These are phyloP conservation scores for Neoseiulus cucumeris DNA, from an alignment of 1,140 invertebrate genomes.

Conservation along the genomic window DNA sequence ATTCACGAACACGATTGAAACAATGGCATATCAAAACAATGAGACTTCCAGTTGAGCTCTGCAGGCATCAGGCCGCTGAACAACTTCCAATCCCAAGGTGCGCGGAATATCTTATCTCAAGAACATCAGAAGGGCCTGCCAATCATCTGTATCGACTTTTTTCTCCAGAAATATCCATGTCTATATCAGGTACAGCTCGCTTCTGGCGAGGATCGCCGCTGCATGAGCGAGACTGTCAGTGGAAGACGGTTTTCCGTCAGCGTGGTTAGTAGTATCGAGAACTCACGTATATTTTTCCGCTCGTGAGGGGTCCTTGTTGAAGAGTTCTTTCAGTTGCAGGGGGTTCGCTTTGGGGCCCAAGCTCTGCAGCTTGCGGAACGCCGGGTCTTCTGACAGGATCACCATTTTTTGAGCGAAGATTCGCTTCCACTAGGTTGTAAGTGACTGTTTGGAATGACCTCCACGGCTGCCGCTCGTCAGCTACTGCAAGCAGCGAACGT, in stretches of 20 bases:
- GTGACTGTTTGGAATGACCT: too few relatives aligned
- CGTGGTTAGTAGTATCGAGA: too few relatives aligned
- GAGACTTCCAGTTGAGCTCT: neutral
- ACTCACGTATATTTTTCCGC: slow-evolving; percentile 60
- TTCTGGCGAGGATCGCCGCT: too few relatives aligned
- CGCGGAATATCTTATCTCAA: slow-evolving; percentile 12
- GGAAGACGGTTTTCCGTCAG: too few relatives aligned
- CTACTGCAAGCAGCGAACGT: too few relatives aligned
- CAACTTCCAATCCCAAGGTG: too few relatives aligned
- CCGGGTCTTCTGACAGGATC: slow-evolving; percentile 39
- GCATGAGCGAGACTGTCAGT: too few relatives aligned
- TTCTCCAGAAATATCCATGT: too few relatives aligned
- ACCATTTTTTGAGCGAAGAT: neutral
- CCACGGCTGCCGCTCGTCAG: too few relatives aligned
- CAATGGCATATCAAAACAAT: neutral
- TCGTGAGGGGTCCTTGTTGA: slow-evolving; percentile 47
- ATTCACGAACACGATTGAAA: neutral
- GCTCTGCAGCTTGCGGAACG: slow-evolving; percentile 47
- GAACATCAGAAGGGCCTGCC: slow-evolving; percentile 10
- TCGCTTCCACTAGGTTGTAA: too few relatives aligned
- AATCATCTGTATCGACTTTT: too few relatives aligned
- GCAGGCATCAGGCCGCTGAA: neutral
- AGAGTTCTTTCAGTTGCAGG: slow-evolving; percentile 53
- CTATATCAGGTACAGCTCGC: too few relatives aligned
- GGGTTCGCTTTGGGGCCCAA: slow-evolving; percentile 42